These are phyloP conservation scores for Buathra laborator DNA, from an alignment of 2,888 invertebrate species.

Conservation along the genomic window DNA sequence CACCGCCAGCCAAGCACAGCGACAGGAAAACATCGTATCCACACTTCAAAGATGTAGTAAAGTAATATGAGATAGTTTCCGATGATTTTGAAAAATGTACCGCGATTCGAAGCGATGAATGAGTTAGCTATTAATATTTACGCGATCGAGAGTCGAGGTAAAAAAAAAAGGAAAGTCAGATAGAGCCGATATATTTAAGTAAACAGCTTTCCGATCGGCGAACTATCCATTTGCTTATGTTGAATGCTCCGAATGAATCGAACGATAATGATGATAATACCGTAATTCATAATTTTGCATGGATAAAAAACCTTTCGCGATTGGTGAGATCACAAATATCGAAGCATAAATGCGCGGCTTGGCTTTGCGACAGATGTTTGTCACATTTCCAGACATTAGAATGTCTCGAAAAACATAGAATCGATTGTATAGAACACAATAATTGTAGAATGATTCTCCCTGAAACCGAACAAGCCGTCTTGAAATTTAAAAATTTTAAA, in stretches of 20 bases:
- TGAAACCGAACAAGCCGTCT: background rate
- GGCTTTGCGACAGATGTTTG: constrained; percentile 48
- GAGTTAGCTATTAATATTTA: constrained; percentile 9
- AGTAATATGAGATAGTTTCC: background rate
- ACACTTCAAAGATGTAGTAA: background rate
- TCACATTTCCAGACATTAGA: background rate
- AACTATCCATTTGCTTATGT: background rate
- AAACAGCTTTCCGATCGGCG: background rate
- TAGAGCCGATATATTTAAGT: constrained; percentile 13
- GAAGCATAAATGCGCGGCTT: background rate
- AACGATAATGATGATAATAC: background rate
- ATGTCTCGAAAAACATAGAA: constrained; percentile 20
- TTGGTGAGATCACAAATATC: constrained; percentile 24
- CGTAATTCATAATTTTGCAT: constrained; percentile 32
- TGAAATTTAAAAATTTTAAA: constrained; percentile 44
- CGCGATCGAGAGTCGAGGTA: background rate
- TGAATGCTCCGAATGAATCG: background rate
- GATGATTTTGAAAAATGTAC: constrained; percentile 7
- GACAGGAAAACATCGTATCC: constrained; percentile 1
- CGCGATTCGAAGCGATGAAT: background rate
- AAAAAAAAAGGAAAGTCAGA: background rate
- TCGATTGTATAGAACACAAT: constrained; percentile 20
- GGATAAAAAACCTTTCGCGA: constrained; percentile 33
- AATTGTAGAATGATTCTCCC: constrained; percentile 32
- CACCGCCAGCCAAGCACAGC: background rate